Conservation (phyloP, 2,113 vertebrate species). For the Dicrurus megarhynchus region DNA sequence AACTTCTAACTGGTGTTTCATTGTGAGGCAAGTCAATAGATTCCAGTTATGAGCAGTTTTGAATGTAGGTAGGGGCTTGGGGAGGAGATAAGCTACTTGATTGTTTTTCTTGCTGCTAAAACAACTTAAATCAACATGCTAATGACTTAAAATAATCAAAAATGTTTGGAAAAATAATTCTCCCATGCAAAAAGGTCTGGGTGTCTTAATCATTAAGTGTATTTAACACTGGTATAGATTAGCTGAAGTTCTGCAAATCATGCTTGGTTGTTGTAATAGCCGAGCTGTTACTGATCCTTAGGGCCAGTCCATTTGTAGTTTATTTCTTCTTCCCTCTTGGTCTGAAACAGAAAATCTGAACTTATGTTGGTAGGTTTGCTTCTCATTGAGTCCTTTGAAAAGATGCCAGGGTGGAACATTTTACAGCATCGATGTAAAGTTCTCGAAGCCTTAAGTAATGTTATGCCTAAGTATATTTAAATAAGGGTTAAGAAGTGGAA, state of each 20-base stretch:
- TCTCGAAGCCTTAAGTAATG: not conserved
- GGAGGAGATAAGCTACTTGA: not conserved
- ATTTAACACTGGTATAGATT: not conserved
- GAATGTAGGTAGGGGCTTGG: not conserved
- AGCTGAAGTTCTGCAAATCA: not conserved
- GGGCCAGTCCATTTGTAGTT: not conserved
- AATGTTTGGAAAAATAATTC: not conserved
- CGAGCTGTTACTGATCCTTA: not conserved
- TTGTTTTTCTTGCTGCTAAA: not conserved
- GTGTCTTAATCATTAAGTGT: not conserved
- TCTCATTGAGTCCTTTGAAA: not conserved
- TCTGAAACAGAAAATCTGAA: not conserved
- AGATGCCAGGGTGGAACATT: not conserved
- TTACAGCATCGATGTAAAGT: not conserved
- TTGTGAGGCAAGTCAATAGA: not conserved
- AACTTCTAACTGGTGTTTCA: not conserved
- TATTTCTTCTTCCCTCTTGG: not conserved
- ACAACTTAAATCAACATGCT: not conserved
- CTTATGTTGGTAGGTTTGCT: not conserved
- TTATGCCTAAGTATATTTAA: not conserved
- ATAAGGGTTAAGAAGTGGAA: not conserved
- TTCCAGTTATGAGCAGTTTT: not conserved
- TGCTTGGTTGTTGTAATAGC: not conserved
- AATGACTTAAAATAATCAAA: not conserved
- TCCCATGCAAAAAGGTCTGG: not conserved